Evolutionary conservation across 2,113 vertebrate genomes (phyloP).

Genomic region (Tyto alba): DNA sequence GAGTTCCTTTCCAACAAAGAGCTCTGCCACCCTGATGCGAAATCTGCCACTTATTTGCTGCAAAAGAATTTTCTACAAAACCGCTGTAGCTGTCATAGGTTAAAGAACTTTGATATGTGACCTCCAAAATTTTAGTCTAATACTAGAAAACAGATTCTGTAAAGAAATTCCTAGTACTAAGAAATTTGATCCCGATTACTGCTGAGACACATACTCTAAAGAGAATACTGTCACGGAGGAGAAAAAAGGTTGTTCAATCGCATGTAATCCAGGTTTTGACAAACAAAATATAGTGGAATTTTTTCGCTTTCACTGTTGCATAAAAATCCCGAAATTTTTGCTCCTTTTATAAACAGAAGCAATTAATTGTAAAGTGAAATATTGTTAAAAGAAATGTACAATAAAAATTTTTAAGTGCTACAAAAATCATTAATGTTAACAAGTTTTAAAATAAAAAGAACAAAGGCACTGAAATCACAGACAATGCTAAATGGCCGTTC

Average conservation of each 20-base stretch:
- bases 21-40: background rate
- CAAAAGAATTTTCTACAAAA: background rate
- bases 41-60: background rate
- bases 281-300: background rate
- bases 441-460: background rate
- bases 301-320: background rate
- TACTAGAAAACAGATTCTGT: background rate
- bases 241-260: background rate
- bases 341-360: background rate
- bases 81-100: background rate
- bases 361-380: background rate
- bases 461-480: background rate
- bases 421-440: background rate
- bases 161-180: background rate
- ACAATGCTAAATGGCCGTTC: background rate
- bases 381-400: background rate
- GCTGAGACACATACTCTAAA: background rate
- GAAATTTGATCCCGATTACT: background rate
- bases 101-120: background rate
- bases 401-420: background rate
- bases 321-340: background rate
- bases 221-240: background rate
- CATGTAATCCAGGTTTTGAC: background rate
- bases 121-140: background rate
- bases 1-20: background rate